Base-by-base conservation (phyloP, 2,888 invertebrate species). In the Julus scanicus region DNA sequence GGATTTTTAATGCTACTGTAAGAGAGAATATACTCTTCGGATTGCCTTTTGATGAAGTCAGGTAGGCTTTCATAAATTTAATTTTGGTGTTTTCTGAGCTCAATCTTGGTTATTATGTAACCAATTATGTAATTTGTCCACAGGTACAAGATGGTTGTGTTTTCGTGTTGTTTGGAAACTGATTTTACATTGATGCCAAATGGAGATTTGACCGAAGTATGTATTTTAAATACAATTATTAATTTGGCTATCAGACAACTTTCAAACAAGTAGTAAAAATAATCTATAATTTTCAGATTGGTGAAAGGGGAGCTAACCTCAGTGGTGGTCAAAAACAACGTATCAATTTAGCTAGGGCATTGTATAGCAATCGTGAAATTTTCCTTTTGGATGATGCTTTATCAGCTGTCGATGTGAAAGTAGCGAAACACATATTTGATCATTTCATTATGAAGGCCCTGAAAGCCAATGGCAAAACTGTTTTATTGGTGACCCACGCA, bases 341-440 rank as follows among this genome's bases (percentile, higher is more conserved):
- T 88, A 91, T 94, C 63, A 92, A 94, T 1, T 91, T 94, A 13
- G 94, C 94, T 0, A 91, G 94, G 90, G 94, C 94, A 1, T 91
- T 94, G n/a, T 94, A 94, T 91, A 90, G 92, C 89, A 90, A 91
- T 71, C 90, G 91, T 40, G 90, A 94, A 88, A 93, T 94, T 89
- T 94, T 94, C 90, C 92, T 94, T 17, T 91, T 94, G 53, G 94
- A 94, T 90, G 94, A 94, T 91, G 93, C 94, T 44, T 91, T 94
- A 89, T 93, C 94, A 87, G 93, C 94, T 2, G 92, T 94, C 20
- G 94, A 94, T 89, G 91, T 91, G 57, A 92, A 92, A 89, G 93
- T 94, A 3, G 93, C 93, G 0, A 91, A 92, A 40, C 92, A 93
- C 84, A 93, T 94, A 89, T 94, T 94, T 90, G 92, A 93, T 11